These are phyloP conservation scores for Aspidiotus rigidus DNA, from an alignment of 2,888 invertebrate genomes.

Conservation along the genomic window DNA sequence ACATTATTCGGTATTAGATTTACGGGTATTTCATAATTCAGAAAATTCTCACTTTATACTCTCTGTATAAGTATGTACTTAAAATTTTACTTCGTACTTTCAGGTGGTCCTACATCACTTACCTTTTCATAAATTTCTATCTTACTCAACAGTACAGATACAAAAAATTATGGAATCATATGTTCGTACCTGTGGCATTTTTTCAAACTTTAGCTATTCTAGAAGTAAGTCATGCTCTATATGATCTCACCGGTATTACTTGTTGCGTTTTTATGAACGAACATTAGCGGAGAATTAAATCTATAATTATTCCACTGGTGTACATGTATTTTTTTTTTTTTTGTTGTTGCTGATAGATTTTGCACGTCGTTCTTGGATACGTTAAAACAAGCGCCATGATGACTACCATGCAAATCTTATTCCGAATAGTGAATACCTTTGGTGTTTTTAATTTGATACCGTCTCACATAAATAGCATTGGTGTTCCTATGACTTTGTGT, in stretches of 20 bases:
- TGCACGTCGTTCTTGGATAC: conserved; percentile 21
- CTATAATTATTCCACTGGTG: not conserved
- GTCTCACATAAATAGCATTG: conserved; percentile 16
- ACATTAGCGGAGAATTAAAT: not conserved
- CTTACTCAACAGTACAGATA: not conserved
- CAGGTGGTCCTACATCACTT: conserved; percentile 26
- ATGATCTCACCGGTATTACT: no score
- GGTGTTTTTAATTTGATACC: conserved; percentile 28
- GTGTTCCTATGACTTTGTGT: conserved; percentile 29
- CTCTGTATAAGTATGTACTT: no score
- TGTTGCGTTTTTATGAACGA: no score
- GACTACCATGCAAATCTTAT: conserved; percentile 23
- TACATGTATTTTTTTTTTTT: not conserved
- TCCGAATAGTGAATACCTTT: conserved; percentile 27
- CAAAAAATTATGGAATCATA: conserved; percentile 25
- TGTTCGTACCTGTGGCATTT: conserved; percentile 16
- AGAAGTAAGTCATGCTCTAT: conserved; percentile 10
- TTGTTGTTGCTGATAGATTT: conserved; percentile 16
- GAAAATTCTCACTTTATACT: no score
- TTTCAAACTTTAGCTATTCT: conserved; percentile 20
- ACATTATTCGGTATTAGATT: not conserved
- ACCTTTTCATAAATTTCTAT: conserved; percentile 13
- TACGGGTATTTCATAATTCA: not conserved
- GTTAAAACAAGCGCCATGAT: conserved; percentile 26
- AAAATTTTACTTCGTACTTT: not conserved